Evolutionary conservation across 2,888 invertebrate species (phyloP).

Genomic region (Drosophila mulleri): DNA sequence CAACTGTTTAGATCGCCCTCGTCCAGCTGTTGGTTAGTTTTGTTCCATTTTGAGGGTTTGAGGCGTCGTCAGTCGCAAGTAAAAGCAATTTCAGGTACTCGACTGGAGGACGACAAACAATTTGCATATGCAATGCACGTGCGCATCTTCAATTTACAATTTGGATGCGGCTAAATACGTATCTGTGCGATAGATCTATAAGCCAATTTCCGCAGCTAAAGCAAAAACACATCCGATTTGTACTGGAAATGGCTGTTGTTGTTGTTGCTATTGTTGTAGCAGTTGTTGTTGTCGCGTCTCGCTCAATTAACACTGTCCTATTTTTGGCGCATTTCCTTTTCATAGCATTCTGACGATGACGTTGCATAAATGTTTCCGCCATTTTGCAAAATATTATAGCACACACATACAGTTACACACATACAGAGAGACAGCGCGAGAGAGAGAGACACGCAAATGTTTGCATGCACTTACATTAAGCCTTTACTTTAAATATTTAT

Average conservation of each 20-base stretch:
- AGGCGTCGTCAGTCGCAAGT: slow-evolving; percentile 31
- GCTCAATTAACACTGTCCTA: slow-evolving; percentile 68
- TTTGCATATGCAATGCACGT: slow-evolving; percentile 77
- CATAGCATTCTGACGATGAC: slow-evolving; percentile 55
- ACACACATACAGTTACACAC: background rate
- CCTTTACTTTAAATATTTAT: slow-evolving; percentile 72
- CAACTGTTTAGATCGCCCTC: slow-evolving; percentile 18
- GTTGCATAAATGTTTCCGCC: slow-evolving; percentile 64
- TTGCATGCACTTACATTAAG: slow-evolving; percentile 65
- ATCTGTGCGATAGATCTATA: slow-evolving; percentile 69
- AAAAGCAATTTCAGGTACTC: slow-evolving; percentile 72
- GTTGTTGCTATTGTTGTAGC: slow-evolving; percentile 5
- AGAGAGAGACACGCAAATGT: slow-evolving; percentile 1
- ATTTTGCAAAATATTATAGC: slow-evolving; percentile 45
- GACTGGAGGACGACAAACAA: slow-evolving; percentile 54
- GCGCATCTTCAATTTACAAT: slow-evolving; percentile 74
- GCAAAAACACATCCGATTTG: slow-evolving; percentile 55
- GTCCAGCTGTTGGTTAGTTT: slow-evolving; percentile 32
- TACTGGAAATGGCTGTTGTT: background rate
- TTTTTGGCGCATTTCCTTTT: slow-evolving; percentile 73
- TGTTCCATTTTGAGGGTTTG: background rate
- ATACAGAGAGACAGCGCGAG: background rate
- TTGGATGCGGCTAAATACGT: slow-evolving; percentile 63
- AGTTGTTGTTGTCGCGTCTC: slow-evolving; percentile 43
- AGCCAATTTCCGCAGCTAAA: slow-evolving; percentile 68